Percentiles rank a stretch among this genome's conserved stretches.
These are phyloP conservation scores for Drosophila robusta DNA, from an alignment of 2,888 invertebrate species.

Conservation along the genomic window DNA sequence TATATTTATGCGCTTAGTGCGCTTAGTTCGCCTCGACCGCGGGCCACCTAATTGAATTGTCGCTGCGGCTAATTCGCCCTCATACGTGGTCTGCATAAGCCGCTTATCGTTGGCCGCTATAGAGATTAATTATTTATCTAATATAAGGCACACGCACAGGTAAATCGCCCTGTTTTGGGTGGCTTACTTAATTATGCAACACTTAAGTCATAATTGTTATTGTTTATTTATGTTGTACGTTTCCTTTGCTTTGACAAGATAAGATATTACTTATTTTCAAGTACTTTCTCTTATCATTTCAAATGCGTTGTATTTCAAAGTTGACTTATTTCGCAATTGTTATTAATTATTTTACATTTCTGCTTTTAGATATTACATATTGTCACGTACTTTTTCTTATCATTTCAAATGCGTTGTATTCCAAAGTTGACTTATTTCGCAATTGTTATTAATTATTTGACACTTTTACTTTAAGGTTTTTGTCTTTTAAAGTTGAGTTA, in stretches of 20 bases:
- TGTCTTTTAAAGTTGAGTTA: no score
- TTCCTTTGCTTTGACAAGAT: background rate
- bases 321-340: conserved; percentile 1
- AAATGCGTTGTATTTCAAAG: conserved; percentile 2
- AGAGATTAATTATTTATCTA: conserved; percentile 24
- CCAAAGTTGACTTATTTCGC: no score
- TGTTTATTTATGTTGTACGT: conserved; percentile 2
- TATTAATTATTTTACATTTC: no score
- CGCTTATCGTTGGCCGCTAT: conserved; percentile 11
- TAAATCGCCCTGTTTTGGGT: background rate
- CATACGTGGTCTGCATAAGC: conserved; percentile 12
- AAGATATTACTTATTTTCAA: conserved; percentile 1
- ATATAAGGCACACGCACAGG: background rate
- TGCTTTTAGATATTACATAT: no score
- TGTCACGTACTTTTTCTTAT: no score
- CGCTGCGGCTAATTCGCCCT: conserved; percentile 24
- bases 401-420: no score
- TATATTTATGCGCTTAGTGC: conserved; percentile 55
- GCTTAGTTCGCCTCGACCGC: conserved; percentile 11
- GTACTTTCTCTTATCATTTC: background rate
- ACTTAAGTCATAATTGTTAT: conserved; percentile 1
- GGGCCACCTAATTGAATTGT: conserved; percentile 48
- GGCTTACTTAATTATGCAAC: background rate
- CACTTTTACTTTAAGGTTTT: no score
- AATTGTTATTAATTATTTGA: no score